Percentiles rank a stretch among this genome's conserved stretches.
Conservation (phyloP, 2,113 vertebrate genomes). For the Cryptotis parvus region DNA sequence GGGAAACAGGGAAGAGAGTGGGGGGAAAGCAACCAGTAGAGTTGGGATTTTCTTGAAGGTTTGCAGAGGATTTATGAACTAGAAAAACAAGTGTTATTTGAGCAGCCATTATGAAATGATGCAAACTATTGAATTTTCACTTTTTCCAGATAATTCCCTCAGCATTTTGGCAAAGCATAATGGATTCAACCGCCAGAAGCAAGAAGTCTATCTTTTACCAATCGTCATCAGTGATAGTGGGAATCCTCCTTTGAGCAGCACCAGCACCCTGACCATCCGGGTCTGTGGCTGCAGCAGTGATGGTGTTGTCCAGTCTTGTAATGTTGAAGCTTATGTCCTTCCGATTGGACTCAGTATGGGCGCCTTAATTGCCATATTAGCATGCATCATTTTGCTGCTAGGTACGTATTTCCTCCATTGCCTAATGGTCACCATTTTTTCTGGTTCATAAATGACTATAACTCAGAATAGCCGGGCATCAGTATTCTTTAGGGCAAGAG, state of each 20-base stretch:
- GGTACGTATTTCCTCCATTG: conserved; percentile 88
- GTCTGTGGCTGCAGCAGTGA: conserved; percentile 98
- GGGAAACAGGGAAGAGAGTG: not conserved
- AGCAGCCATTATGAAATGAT: conserved; percentile 29
- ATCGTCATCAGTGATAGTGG: conserved; percentile 98
- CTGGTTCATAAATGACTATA: not conserved
- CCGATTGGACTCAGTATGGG: conserved; percentile 99
- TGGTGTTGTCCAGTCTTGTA: conserved; percentile 96
- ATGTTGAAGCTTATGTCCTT: conserved; percentile 96
- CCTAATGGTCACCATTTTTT: not conserved
- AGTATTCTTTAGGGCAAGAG: not conserved
- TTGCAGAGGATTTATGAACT: not conserved
- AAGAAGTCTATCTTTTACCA: conserved; percentile 97
- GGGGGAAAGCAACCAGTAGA: not conserved
- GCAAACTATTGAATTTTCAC: conserved; percentile 31
- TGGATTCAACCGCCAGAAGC: conserved; percentile 96
- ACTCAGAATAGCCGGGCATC: not conserved
- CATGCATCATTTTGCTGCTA: conserved; percentile 96
- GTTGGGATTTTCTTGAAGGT: not conserved
- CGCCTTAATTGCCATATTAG: conserved; percentile 97
- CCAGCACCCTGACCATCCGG: conserved; percentile 97
- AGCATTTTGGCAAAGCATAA: conserved; percentile 96
- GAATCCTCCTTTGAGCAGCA: conserved; percentile 97
- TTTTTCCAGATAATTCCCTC: conserved; percentile 95
- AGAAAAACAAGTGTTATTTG: not conserved